These are phyloP conservation scores for Australoheros scitulus DNA, from an alignment of 2,113 vertebrate genomes.

Conservation along the genomic window DNA sequence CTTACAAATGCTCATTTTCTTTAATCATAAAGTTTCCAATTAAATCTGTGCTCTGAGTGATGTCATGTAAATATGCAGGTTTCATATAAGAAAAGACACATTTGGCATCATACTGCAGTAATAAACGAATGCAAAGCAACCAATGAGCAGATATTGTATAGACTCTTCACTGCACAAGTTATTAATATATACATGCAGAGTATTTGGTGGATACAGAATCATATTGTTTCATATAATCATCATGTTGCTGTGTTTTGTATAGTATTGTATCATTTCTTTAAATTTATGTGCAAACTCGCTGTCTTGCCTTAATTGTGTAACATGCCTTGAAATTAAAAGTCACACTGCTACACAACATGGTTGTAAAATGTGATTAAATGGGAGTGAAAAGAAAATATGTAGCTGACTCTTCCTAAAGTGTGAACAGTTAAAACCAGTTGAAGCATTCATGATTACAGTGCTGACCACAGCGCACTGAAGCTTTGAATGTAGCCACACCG, in stretches of 20 bases:
- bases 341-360: neutral
- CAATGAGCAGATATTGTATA: rapidly evolving
- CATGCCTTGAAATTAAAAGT: neutral
- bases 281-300: too few species aligned
- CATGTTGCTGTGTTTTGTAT: too few species aligned
- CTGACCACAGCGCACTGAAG: too few species aligned
- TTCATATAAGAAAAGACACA: neutral
- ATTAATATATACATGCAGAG: neutral
- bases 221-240: neutral
- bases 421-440: neutral
- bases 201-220: too few species aligned
- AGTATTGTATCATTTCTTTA: too few species aligned
- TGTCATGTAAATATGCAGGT: neutral
- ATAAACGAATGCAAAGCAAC: neutral
- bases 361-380: neutral
- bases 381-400: neutral
- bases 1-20: neutral
- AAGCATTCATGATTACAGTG: too few species aligned
- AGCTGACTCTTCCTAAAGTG: neutral
- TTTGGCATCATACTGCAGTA: neutral
- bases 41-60: neutral
- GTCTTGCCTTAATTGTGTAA: too few species aligned
- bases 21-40: neutral
- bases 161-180: neutral
- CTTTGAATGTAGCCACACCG: too few species aligned